Base-by-base conservation (phyloP, 2,797 vertebrate species). In the Brachyrhaphis roseni region DNA sequence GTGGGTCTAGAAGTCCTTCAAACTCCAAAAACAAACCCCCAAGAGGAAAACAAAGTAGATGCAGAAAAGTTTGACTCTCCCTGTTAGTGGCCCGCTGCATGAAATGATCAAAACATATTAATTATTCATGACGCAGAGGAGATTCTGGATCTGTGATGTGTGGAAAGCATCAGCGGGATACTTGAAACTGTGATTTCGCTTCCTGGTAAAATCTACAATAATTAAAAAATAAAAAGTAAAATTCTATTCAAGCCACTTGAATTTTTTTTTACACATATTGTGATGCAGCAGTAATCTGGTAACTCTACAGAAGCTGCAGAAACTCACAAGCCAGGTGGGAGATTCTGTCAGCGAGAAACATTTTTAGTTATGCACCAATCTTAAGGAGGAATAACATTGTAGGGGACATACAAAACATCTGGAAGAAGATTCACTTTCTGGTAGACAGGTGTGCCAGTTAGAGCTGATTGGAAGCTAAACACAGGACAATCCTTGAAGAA, bases 51-150 rank as follows among this genome's bases (percentile, higher is more conserved):
- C 66, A 15, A 55, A 66, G 8, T 53, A 66, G 75, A 59, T 76
- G 76, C 75, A 70, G 82, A 79, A 1, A 28, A 78, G 64, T 82
- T 85, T 51, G 51, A 57, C 49, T 43, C 76, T 77, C 46, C 34
- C 51, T 20, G 57, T 80, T 75, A 84, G 85, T 74, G 57, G 86
- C 78, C 79, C 43, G 46, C 85, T 86, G 87, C 87, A 31, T 75
- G 74, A 83, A 85, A 78, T 73, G 75, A 92, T 91, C 84, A 87
- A 88, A 92, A 92, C 81, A 90, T 76, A 86, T 94, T 77, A n/a
- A 92, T 92, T 87, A 93, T 94, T 91, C 86, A 93, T 87, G 82
- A 90, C 78, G 85, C 85, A 87, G 89, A 90, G 85, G 82, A 88
- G 86, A 85, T 83, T 82, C 76, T 68, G 77, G 85, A 87, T 79